phyloP scores from a whole-genome alignment of 2,113 vertebrate species.

The Oreotrochilus melanogaster region DNA sequence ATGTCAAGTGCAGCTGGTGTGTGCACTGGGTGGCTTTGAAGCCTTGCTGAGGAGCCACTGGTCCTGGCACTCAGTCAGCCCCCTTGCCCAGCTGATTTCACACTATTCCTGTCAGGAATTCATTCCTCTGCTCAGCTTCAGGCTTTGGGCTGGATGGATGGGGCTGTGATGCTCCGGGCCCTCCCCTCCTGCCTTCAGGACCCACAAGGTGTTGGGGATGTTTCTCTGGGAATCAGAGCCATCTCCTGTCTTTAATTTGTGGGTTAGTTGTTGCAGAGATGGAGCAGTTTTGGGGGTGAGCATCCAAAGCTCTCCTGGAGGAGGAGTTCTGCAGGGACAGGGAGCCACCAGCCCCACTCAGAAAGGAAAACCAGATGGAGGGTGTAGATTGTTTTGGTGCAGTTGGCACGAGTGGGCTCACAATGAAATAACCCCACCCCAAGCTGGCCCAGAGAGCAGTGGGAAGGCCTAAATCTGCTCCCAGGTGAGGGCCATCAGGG shows the following conservation, averaged over 20 bases:
- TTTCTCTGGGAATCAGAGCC: accelerated
- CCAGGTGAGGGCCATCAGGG: not conserved
- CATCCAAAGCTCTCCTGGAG: accelerated
- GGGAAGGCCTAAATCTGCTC: not conserved
- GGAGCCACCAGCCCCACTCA: accelerated
- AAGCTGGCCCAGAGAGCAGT: accelerated
- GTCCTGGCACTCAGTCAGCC: not conserved
- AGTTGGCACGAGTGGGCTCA: accelerated
- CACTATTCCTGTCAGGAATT: not conserved
- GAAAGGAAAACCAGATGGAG: accelerated
- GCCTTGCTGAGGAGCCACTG: not conserved
- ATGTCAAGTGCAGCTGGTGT: accelerated
- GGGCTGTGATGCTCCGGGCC: accelerated
- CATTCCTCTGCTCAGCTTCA: not conserved
- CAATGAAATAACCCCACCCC: not conserved
- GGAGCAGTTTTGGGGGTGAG: not conserved
- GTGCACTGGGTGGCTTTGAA: not conserved
- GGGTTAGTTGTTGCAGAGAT: not conserved
- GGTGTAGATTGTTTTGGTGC: accelerated
- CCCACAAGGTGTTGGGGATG: accelerated
- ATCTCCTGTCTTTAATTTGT: accelerated
- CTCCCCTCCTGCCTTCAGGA: accelerated
- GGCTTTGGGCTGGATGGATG: not conserved
- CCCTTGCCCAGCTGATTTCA: accelerated
- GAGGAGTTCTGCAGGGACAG: accelerated